Percentiles rank a stretch among this genome's conserved stretches.
Evolutionary conservation across 2,888 invertebrate species (phyloP).

Genomic region (Zele albiditarsus): DNA sequence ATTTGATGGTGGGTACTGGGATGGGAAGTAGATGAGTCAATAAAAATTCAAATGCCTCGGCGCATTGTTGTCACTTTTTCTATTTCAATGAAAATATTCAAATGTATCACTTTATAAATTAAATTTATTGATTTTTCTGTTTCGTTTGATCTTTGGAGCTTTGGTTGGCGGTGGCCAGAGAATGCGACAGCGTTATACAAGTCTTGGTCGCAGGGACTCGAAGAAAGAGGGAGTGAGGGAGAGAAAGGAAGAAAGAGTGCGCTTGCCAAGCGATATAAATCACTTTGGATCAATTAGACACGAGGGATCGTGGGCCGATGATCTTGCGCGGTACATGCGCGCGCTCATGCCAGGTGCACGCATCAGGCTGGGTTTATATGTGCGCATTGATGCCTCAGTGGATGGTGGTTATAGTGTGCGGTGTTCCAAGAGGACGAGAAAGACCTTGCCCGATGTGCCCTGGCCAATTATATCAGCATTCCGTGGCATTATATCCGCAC

Average conservation of each 20-base stretch:
- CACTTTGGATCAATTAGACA: slow-evolving; percentile 70
- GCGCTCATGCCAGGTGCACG: slow-evolving; percentile 55
- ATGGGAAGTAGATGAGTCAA: too few species aligned
- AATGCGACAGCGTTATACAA: not conserved
- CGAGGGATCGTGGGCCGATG: slow-evolving; percentile 66
- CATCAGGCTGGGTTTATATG: slow-evolving; percentile 9
- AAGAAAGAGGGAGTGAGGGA: not conserved
- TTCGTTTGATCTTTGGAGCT: not conserved
- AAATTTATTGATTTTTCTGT: not conserved
- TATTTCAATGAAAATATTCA: too few species aligned
- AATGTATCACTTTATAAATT: not conserved
- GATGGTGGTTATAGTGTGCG: not conserved
- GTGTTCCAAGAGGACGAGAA: slow-evolving; percentile 29
- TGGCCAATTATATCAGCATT: slow-evolving; percentile 68
- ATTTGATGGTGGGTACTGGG: too few species aligned
- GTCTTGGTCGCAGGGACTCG: not conserved
- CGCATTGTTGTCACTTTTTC: too few species aligned
- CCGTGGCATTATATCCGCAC: slow-evolving; percentile 62
- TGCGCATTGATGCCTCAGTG: not conserved
- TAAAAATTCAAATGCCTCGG: too few species aligned
- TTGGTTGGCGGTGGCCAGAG: not conserved
- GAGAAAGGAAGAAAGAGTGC: slow-evolving; percentile 16
- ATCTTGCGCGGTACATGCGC: slow-evolving; percentile 58
- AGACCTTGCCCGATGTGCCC: slow-evolving; percentile 40
- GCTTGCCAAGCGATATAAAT: slow-evolving; percentile 61